Percentiles rank a stretch among this genome's conserved stretches.
phyloP scores from a whole-genome alignment of 2,888 invertebrate species.

The Sphinx pinastri region DNA sequence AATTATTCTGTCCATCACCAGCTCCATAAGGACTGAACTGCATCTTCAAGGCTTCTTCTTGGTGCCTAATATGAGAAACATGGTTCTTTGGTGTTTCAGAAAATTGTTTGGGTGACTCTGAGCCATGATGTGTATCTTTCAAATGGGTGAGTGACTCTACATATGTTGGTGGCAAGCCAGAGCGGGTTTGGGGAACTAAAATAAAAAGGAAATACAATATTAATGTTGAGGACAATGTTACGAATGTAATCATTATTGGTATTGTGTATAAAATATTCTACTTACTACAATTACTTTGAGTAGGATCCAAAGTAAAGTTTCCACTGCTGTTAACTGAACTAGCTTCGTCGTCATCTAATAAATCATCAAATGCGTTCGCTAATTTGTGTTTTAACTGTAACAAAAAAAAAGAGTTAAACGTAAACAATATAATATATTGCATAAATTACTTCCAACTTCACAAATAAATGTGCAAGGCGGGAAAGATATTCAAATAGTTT shows the following conservation, averaged over 20 bases:
- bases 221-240: too few species aligned
- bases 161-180: constrained; percentile 72
- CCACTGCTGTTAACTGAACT: constrained; percentile 85
- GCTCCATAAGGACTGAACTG: constrained; percentile 70
- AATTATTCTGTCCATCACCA: constrained; percentile 77
- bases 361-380: constrained; percentile 87
- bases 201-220: not conserved
- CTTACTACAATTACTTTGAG: constrained; percentile 65
- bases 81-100: constrained; percentile 73
- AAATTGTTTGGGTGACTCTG: constrained; percentile 66
- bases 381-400: constrained; percentile 86
- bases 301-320: constrained; percentile 70
- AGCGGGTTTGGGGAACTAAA: constrained; percentile 56
- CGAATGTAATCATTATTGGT: too few species aligned
- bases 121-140: constrained; percentile 62
- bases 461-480: not conserved
- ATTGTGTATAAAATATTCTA: not conserved
- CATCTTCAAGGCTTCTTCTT: constrained; percentile 63
- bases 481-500: constrained; percentile 15
- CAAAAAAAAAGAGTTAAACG: not conserved
- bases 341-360: constrained; percentile 86
- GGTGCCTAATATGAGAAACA: constrained; percentile 52
- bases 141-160: constrained; percentile 72
- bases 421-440: not conserved
- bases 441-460: not conserved